Base-by-base conservation (phyloP, 2,113 vertebrate species). In the Bos javanicus region DNA sequence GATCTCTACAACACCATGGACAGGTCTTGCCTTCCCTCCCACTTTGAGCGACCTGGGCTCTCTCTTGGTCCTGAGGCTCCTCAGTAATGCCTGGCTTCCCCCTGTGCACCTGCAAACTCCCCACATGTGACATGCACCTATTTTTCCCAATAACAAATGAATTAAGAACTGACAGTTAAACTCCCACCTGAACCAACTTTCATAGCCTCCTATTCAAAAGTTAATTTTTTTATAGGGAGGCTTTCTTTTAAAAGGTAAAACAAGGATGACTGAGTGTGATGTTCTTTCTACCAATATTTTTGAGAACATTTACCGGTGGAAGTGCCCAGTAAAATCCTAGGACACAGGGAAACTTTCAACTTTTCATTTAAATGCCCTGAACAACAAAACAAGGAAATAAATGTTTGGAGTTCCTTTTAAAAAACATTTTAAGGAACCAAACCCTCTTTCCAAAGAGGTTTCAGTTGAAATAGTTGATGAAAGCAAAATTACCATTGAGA, bases 101-200 rank as follows among this genome's bases (percentile, higher is more conserved):
- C 23, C 17, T 3, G 7, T 21, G 54, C 17, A 12, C 87, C 15
- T 39, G 15, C 7, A 57, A 60, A 36, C 33, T 23, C 78, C 39
- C 39, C 23, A 2, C 67, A 15, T 15, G 88, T 95, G 95, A 95
- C 92, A 59, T 4, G n/a, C 36, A 62, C 54, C 50, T 90, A 86
- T 90, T 96, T 98, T 94, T 57, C 92, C 82, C 93, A 93, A 85
- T 93, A 97, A 92, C 91, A 97, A 94, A 67, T 76, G 90, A 94
- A 93, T 97, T 93, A 94, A 52, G 83, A 90, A 25, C 94, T 96
- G 97, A 92, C 94, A 93, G 91, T 82, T 80, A 88, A 59, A 92
- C 96, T 94, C 95, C 94, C 76, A 97, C 97, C 71, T 26, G 83
- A 83, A 54, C 36, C 78, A 83, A 91, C 82, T 62, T 92, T 89